Evolutionary conservation across 2,797 vertebrate species (phyloP).

Genomic region (Luscinia megarhynchos): DNA sequence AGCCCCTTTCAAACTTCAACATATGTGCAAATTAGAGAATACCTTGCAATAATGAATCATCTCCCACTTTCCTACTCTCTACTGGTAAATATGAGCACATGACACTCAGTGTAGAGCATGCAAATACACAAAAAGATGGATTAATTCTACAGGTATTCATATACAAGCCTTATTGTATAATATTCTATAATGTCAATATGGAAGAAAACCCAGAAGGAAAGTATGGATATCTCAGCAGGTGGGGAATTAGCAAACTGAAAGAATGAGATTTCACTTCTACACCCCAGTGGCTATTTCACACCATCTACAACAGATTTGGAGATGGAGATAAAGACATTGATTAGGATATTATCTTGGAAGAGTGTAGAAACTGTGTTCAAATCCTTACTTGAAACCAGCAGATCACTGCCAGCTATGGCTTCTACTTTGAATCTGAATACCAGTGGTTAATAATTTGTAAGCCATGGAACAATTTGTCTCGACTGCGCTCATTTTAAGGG

Average conservation of each 20-base stretch:
- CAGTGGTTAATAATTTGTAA: not conserved
- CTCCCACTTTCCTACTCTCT: not conserved
- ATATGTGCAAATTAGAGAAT: not conserved
- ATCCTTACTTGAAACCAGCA: not conserved
- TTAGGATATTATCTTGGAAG: not conserved
- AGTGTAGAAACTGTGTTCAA: not conserved
- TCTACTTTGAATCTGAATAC: not conserved
- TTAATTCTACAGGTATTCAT: not conserved
- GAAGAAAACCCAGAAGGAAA: not conserved
- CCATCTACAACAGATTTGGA: not conserved
- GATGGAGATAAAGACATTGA: not conserved
- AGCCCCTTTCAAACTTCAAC: not conserved
- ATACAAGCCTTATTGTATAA: not conserved
- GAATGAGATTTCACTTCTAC: not conserved
- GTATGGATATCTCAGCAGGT: not conserved
- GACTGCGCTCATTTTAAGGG: not conserved
- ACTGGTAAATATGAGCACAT: not conserved
- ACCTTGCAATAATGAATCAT: not conserved
- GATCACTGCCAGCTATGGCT: not conserved
- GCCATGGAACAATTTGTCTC: not conserved
- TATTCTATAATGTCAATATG: not conserved
- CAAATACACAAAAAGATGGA: not conserved
- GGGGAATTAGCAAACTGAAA: not conserved
- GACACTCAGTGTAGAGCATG: not conserved
- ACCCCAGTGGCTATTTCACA: not conserved